Base-by-base conservation (phyloP, 2,888 invertebrate genomes). In the Aleiodes testaceus region DNA sequence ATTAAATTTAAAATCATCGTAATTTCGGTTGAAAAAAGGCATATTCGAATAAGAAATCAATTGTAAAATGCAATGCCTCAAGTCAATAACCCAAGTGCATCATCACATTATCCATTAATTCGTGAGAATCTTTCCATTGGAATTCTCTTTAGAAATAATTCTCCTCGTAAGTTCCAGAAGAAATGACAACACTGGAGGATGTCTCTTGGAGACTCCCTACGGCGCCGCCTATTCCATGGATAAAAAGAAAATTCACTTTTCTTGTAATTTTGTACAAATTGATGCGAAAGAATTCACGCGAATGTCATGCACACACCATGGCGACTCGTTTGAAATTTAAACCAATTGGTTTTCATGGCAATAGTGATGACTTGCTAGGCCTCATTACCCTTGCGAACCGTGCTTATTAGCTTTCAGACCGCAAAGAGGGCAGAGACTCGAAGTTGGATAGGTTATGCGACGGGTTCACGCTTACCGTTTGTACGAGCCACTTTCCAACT, bases 401-500 rank as follows among this genome's bases (percentile, higher is more conserved):
- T 82, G 81, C 83, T 85, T 85, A 84, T 86, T 86, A 84, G 80
- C 78, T 74, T 69, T 75, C 68, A 78, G 75, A 86, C 85, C 85
- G 82, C 85, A 85, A 82, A 81, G 79, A 78, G 83, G 82, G 80
- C 81, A 80, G 77, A 79, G 78, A 74, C 69, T 59, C 71, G 76
- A 77, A 77, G 42, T 59, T 59, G 16, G 4, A 42, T 59, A 59
- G 59, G 59, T 59, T 59, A 59, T 42, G 59, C 42, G 59, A 59
- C 42, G 59, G 59, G 59, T 59, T 59, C 59, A 59, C 59, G 59
- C 59, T 30, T 18, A 59, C 59, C 36, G 42, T 59, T 59, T 59
- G 16, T 42, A 59, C 18, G 36, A 55, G 55, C 11, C 12, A 9
- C 36, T 22, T 30, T 30, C 36, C 18, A 36, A 36, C 36, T 36